These are phyloP conservation scores for Odontophorus gujanensis DNA, from an alignment of 2,113 vertebrate genomes.

Conservation along the genomic window DNA sequence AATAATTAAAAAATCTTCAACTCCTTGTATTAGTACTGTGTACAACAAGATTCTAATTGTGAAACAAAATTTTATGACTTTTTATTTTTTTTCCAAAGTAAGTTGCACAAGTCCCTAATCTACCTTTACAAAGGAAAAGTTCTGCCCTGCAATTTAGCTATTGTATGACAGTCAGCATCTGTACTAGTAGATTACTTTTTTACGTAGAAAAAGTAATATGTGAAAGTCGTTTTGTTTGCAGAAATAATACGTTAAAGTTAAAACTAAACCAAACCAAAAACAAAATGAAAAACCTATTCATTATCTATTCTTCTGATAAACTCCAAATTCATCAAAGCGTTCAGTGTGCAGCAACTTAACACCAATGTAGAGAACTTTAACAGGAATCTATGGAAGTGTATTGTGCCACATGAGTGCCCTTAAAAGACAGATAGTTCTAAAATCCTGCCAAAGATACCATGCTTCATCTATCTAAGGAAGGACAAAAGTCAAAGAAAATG, in stretches of 20 bases:
- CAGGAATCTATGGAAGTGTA: not conserved
- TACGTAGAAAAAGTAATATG: not conserved
- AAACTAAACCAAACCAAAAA: not conserved
- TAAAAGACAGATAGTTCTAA: not conserved
- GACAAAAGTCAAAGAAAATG: not conserved
- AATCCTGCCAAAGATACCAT: not conserved
- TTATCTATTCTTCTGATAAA: not conserved
- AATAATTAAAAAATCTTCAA: not conserved
- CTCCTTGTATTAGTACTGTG: fast-evolving
- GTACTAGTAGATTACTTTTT: not conserved
- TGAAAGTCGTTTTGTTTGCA: not conserved
- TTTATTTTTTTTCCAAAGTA: fast-evolving
- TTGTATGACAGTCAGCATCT: not conserved
- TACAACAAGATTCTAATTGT: not conserved
- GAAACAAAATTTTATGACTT: not conserved
- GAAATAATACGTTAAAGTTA: not conserved
- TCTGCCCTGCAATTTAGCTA: not conserved
- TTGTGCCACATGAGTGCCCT: not conserved
- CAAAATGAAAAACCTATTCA: not conserved
- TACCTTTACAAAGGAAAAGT: not conserved
- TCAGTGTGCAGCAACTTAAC: not conserved
- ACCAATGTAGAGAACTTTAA: not conserved
- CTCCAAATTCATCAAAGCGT: not conserved
- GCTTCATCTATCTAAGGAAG: not conserved
- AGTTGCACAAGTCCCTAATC: not conserved